Base-by-base conservation (phyloP, 2,888 invertebrate species). In the Ornithoptera priamus region DNA sequence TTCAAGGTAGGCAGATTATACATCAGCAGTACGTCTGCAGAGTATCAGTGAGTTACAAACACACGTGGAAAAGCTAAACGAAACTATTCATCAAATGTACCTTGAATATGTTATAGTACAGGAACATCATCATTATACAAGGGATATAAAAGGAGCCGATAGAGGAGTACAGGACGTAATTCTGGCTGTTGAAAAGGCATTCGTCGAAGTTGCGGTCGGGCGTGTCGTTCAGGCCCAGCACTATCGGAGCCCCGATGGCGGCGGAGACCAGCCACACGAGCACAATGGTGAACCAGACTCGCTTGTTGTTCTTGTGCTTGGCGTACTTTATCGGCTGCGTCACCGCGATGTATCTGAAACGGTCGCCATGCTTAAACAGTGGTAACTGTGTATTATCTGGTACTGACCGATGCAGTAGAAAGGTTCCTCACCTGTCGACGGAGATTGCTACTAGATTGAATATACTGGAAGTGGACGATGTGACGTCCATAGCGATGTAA, bases 311-410 rank as follows among this genome's bases (percentile, higher is more conserved):
- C 94, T 98, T 98, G 94, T 99, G 99, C 85, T 98, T 98, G 73
- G 99, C 98, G 93, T 99, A 99, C 91, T 99, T 98, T 85, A 99
- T 99, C 80, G 99, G 99, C 87, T 98, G 97, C 36, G 99, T 99
- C 76, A 99, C 99, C 75, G 99, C 99, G 85, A 99, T 99, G 90
- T 98, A 99, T 94, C 99, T 99, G 95, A 24, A 71, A 70, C 18
- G n/a, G n/a, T 18, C 1, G 53, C 17, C 1, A 53, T 53, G 12
- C 53, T 53, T 53, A 39, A 39, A 39, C 30, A 39, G 10, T 8
- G 7, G 8, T 39, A 39, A 39, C 39, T 10, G 7, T 39, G 39
- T 39, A 10, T 10, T 39, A 39, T 10, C 39, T 39, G 39, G 10
- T 39, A 10, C 8, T 39, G 39, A 10, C 39, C 39, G 39, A 39